A percentile compares a stretch with the other conserved stretches of the same genome.
Conservation (phyloP, 2,888 invertebrate genomes). For the Biston betularia region DNA sequence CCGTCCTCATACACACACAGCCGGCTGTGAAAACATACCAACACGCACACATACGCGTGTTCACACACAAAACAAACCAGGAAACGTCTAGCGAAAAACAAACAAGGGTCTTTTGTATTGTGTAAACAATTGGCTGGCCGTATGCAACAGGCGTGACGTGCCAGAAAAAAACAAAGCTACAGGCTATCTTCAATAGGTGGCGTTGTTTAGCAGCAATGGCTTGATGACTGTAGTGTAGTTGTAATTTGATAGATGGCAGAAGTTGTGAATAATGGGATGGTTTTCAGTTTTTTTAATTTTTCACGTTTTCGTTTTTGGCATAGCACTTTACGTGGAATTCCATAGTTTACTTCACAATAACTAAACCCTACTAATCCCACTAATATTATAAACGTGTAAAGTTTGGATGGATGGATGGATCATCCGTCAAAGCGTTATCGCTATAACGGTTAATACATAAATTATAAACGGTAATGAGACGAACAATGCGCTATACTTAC, state of each 20-base stretch:
- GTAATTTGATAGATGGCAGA: conserved; percentile 44
- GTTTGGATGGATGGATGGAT: no score
- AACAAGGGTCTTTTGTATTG: conserved; percentile 86
- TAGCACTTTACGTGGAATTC: background rate
- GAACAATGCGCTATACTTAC: no score
- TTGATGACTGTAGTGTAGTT: conserved; percentile 40
- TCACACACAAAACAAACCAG: conserved; percentile 85
- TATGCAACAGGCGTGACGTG: conserved; percentile 85
- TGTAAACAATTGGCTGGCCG: conserved; percentile 83
- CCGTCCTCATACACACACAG: conserved; percentile 72
- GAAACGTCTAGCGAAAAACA: conserved; percentile 87
- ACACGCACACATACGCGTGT: conserved; percentile 60
- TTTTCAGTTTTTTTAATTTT: no score
- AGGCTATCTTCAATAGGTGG: conserved; percentile 72
- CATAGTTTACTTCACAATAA: no score
- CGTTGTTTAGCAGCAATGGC: conserved; percentile 48
- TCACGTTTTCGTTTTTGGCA: background rate
- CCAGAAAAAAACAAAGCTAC: conserved; percentile 66
- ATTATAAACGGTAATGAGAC: no score
- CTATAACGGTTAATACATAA: no score
- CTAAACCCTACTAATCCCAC: no score
- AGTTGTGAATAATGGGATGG: background rate
- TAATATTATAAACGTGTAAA: no score
- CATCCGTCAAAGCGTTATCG: no score
- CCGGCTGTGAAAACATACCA: conserved; percentile 80